Evolutionary conservation across 37 sponge, comb jelly and placozoan genomes (phyloP).

Genomic region (Amphimedon queenslandica): DNA sequence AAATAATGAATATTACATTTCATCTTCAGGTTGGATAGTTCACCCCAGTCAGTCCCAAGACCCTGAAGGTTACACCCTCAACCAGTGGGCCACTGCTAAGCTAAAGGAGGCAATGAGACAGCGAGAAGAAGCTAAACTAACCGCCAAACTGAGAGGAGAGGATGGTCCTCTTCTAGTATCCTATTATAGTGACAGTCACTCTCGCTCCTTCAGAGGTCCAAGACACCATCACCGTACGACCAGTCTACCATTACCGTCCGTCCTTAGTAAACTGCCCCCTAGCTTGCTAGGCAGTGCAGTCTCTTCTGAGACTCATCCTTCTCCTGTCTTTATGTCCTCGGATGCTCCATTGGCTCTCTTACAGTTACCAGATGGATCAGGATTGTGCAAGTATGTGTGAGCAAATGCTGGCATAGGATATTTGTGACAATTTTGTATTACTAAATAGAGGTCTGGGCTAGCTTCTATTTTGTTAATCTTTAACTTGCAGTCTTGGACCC

Average conservation of each 20-base stretch:
- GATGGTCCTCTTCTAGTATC: slow-evolving; percentile 54
- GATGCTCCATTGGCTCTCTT: slow-evolving; percentile 39
- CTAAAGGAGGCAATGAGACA: slow-evolving; percentile 56
- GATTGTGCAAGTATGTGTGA: slow-evolving; percentile 43
- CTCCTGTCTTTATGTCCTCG: slow-evolving; percentile 19
- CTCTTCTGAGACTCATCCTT: slow-evolving; percentile 10
- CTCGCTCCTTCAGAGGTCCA: slow-evolving; percentile 12
- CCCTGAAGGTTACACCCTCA: slow-evolving; percentile 72
- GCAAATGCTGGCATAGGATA: too few relatives aligned
- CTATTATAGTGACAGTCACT: slow-evolving; percentile 55
- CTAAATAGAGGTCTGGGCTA: too few relatives aligned
- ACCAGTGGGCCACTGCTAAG: slow-evolving; percentile 57
- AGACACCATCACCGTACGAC: slow-evolving; percentile 46
- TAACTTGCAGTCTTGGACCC: too few relatives aligned
- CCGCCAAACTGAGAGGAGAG: slow-evolving; percentile 59
- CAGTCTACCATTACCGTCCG: slow-evolving; percentile 47
- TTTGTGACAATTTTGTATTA: too few relatives aligned
- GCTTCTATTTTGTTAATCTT: too few relatives aligned
- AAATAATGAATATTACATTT: too few relatives aligned
- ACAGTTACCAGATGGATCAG: slow-evolving; percentile 71
- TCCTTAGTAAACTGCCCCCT: slow-evolving; percentile 39
- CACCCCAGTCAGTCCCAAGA: slow-evolving; percentile 55
- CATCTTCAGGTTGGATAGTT: slow-evolving; percentile 69
- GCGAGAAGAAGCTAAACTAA: slow-evolving; percentile 47
- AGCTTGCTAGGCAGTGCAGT: slow-evolving; percentile 40